These are phyloP conservation scores for Gortyna flavago DNA, from an alignment of 2,888 invertebrate species.

Conservation along the genomic window DNA sequence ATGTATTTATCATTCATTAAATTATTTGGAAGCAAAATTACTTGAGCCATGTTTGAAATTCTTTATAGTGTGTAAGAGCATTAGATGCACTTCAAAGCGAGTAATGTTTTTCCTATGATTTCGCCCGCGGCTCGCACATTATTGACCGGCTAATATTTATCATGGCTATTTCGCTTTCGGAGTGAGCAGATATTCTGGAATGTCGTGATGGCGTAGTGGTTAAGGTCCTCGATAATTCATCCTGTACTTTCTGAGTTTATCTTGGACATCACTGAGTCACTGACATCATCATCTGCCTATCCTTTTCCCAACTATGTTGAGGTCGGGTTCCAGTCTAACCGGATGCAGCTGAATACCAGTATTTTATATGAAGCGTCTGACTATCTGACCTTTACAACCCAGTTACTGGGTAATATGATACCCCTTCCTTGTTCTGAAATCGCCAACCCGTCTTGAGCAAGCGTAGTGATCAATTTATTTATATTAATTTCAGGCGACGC, in stretches of 20 bases:
- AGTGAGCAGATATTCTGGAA: conserved; percentile 22
- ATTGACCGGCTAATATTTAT: conserved; percentile 34
- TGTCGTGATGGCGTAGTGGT: not conserved
- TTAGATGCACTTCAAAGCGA: conserved; percentile 12
- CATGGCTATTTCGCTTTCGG: conserved; percentile 22
- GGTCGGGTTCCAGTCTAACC: not conserved
- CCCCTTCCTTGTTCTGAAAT: too few relatives aligned
- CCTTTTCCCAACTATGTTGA: not conserved
- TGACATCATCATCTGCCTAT: not conserved
- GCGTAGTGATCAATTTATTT: too few relatives aligned
- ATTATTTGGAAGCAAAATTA: not conserved
- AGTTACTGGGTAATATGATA: too few relatives aligned
- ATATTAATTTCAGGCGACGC: too few relatives aligned
- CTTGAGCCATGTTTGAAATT: not conserved
- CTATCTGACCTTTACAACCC: too few relatives aligned
- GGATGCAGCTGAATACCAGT: too few relatives aligned
- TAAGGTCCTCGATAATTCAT: not conserved
- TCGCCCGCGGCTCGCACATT: conserved; percentile 32
- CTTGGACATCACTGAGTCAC: not conserved
- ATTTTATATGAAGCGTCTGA: too few relatives aligned
- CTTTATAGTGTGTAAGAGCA: not conserved
- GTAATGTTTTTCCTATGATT: conserved; percentile 41
- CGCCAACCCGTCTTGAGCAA: too few relatives aligned
- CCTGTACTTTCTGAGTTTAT: not conserved
- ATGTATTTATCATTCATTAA: not conserved